phyloP scores from a whole-genome alignment of 1,140 invertebrate genomes.

The Drosophila biarmipes region DNA sequence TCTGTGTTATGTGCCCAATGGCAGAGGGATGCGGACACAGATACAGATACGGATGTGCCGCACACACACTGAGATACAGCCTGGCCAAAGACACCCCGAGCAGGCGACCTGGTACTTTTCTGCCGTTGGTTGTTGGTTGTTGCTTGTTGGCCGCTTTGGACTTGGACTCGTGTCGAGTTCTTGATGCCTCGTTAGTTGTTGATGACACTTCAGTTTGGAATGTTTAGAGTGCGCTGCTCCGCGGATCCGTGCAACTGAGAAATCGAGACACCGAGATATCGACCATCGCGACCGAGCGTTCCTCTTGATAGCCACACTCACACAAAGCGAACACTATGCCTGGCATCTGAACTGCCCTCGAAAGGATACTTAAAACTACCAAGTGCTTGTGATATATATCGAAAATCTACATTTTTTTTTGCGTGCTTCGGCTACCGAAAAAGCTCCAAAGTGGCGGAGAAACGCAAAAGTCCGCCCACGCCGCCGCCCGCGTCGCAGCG shows the following conservation, averaged over 20 bases:
- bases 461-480: slow-evolving; percentile 78
- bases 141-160: slow-evolving; percentile 52
- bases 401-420: slow-evolving; percentile 23
- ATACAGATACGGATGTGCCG: slow-evolving; percentile 25
- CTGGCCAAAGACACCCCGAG: slow-evolving; percentile 41
- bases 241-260: slow-evolving; percentile 4
- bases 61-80: slow-evolving; percentile 2
- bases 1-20: slow-evolving; percentile 65
- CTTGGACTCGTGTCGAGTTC: slow-evolving; percentile 83
- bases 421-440: slow-evolving; percentile 14
- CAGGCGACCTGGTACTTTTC: slow-evolving; percentile 64
- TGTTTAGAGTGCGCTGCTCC: slow-evolving; percentile 76
- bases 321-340: slow-evolving; percentile 6
- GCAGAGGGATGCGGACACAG: slow-evolving; percentile 59
- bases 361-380: not conserved
- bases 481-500: slow-evolving; percentile 64
- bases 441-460: slow-evolving; percentile 83
- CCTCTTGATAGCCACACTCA: not conserved
- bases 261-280: not conserved
- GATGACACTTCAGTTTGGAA: slow-evolving; percentile 84
- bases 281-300: slow-evolving; percentile 2
- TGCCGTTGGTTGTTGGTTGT: slow-evolving; percentile 57
- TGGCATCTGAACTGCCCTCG: not conserved
- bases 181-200: slow-evolving; percentile 84
- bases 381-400: not conserved